Evolutionary conservation across 1,140 invertebrate genomes (phyloP).

Genomic region (Phenacoccus solenopsis): DNA sequence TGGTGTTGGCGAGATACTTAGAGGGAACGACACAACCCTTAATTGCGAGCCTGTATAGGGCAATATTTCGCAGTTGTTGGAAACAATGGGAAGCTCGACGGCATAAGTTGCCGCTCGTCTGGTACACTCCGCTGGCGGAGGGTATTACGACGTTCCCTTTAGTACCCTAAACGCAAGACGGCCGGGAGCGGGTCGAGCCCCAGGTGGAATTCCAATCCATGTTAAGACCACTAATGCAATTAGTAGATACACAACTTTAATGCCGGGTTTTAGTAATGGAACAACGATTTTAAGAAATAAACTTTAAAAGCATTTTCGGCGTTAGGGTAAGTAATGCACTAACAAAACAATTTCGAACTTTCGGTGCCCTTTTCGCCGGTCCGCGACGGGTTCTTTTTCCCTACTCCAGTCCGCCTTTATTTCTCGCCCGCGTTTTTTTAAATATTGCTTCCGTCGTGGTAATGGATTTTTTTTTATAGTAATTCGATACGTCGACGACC

Average conservation of each 20-base stretch:
- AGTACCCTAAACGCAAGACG: neutral
- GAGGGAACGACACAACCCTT: neutral
- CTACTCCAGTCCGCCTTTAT: neutral
- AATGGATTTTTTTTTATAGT: neutral
- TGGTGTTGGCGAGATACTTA: neutral
- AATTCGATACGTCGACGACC: neutral
- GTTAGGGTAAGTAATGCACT: constrained; percentile 1
- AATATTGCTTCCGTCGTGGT: neutral
- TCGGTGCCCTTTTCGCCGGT: neutral
- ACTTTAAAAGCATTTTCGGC: constrained; percentile 1
- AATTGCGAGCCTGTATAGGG: constrained; percentile 1
- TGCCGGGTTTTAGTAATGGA: constrained; percentile 1
- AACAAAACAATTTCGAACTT: constrained; percentile 3
- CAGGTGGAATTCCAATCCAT: neutral
- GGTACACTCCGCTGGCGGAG: neutral
- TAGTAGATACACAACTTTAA: constrained; percentile 3
- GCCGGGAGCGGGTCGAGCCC: neutral
- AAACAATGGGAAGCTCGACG: neutral
- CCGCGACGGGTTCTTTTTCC: neutral
- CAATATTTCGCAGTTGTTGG: constrained; percentile 1
- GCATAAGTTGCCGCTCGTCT: neutral
- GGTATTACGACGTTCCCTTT: neutral
- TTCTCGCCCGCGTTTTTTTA: neutral
- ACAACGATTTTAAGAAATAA: constrained; percentile 3
- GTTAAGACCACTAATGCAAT: constrained; percentile 1